phyloP scores from a whole-genome alignment of 2,888 invertebrate genomes.

The Perizoma flavofasciatum region DNA sequence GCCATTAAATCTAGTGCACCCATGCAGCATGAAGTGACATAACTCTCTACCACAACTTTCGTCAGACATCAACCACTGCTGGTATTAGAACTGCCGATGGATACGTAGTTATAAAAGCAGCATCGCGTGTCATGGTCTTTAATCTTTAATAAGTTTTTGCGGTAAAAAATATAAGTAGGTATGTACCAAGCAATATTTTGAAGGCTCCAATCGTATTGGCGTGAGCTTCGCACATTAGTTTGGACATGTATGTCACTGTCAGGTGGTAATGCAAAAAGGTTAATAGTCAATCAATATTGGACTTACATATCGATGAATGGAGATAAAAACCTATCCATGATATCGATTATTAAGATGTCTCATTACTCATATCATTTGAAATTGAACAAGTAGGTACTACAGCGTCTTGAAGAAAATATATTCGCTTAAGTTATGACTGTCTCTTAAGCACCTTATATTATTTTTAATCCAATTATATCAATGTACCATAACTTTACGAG shows the following conservation, averaged over 20 bases:
- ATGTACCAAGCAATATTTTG: constrained; percentile 53
- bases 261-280: constrained; percentile 51
- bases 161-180: constrained; percentile 26
- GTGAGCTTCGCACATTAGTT: constrained; percentile 59
- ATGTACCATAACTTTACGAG: too few species aligned
- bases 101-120: too few species aligned
- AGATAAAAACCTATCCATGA: constrained; percentile 21
- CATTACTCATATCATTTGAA: constrained; percentile 26
- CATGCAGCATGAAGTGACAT: too few species aligned
- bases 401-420: not conserved
- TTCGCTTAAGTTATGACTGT: not conserved
- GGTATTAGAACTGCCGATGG: too few species aligned
- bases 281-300: constrained; percentile 39
- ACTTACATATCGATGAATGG: constrained; percentile 23
- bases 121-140: constrained; percentile 1
- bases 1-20: too few species aligned
- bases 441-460: not conserved
- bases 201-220: constrained; percentile 47
- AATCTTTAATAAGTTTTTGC: not conserved
- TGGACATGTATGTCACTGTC: constrained; percentile 68
- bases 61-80: too few species aligned
- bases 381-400: not conserved
- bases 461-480: not conserved
- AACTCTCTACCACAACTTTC: too few species aligned
- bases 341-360: constrained; percentile 30